Evolutionary conservation across 2,888 invertebrate species (phyloP).

Genomic region (Andrena bucephala): DNA sequence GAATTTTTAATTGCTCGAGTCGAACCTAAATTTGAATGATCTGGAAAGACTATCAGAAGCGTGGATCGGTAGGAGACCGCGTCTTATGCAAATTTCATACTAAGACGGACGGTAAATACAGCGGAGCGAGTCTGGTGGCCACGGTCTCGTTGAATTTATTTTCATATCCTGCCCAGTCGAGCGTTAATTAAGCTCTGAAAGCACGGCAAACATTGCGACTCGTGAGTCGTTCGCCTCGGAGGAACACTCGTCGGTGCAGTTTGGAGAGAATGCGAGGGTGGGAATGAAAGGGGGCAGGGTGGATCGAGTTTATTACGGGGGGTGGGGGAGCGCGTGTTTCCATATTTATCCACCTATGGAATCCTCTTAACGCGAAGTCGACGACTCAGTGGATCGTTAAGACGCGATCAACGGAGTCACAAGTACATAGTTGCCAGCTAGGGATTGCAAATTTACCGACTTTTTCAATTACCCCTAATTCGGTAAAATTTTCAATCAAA

Average conservation of each 20-base stretch:
- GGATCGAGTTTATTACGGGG: constrained; percentile 34
- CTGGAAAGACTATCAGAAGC: background rate
- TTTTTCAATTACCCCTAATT: too few species aligned
- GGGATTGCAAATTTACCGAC: too few species aligned
- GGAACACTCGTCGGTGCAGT: background rate
- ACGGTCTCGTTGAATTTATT: constrained; percentile 60
- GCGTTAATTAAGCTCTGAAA: constrained; percentile 66
- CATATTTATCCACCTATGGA: constrained; percentile 25
- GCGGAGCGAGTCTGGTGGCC: constrained; percentile 20
- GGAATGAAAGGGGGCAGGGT: constrained; percentile 11
- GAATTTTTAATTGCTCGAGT: constrained; percentile 2
- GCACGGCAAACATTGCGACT: constrained; percentile 58
- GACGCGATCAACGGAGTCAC: constrained; percentile 1
- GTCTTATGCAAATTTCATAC: constrained; percentile 43
- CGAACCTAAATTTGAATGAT: constrained; percentile 25
- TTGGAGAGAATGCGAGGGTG: constrained; percentile 8
- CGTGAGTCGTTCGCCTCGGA: constrained; percentile 24
- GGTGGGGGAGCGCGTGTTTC: background rate
- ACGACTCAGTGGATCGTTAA: background rate
- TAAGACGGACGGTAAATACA: constrained; percentile 48
- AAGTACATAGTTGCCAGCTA: too few species aligned
- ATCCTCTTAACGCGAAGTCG: background rate
- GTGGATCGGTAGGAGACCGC: background rate
- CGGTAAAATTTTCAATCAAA: too few species aligned
- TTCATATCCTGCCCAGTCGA: constrained; percentile 49